Base-by-base conservation (phyloP, 2,113 vertebrate genomes). In the Corapipo altera region DNA sequence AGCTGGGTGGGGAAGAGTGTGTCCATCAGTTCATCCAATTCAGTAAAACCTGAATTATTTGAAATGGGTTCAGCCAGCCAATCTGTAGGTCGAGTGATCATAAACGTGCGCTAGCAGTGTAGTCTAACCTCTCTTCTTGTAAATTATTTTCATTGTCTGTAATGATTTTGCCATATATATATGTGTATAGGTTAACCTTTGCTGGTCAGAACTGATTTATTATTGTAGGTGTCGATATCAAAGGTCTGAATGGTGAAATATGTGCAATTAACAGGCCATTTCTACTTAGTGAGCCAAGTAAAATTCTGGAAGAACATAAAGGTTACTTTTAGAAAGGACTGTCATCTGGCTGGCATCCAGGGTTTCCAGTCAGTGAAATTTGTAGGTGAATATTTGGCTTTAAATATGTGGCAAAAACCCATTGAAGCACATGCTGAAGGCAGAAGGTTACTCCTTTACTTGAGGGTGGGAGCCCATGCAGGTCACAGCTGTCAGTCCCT, bases 141-240 rank as follows among this genome's bases (percentile, higher is more conserved):
- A 78, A 70, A 24, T 61, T 88, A 82, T 81, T 94, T 91, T 71
- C 71, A 52, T 78, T 66, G 30, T 59, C 84, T 66, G 43, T 93
- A 91, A 89, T 91, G 94, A 93, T 90, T 97, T 96, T 94, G 67
- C 85, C 92, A 84, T 80, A 49, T 80, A 65, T 85, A 7, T 57
- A 26, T 22, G 6, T 57, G 43, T 66, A 33, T 74, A 52, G 51
- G 46, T 79, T 93, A 83, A 67, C 67, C 30, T 91, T 67, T 78
- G 59, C 51, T 88, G 52, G 39, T 77, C 76, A 90, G 75, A 64
- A 52, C 33, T 84, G 88, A 95, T 96, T 96, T 94, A 96, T 81
- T 88, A 58, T 70, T 73, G 61, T 84, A 73, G 52, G 35, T 93
- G 39, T 88, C 90, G 64, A 13, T 94, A 94, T 93, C 90, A 86